Conservation (phyloP, 92 coral and sea anemone species). For the Porites cylindrica region DNA sequence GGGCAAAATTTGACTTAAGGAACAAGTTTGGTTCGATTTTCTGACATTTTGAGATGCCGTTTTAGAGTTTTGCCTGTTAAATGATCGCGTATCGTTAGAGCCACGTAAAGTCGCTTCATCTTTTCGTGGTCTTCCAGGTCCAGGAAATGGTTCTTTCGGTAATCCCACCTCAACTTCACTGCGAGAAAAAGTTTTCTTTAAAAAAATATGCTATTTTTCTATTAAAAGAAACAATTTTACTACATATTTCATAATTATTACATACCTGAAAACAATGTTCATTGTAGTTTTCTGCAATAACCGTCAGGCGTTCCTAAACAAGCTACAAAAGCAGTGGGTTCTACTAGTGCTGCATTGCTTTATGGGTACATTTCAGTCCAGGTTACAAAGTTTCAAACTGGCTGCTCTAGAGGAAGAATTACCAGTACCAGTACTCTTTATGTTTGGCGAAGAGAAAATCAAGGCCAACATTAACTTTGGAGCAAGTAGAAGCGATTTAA, state of each 20-base stretch:
- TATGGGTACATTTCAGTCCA: background rate
- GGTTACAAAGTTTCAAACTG: background rate
- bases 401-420: slow-evolving; percentile 11
- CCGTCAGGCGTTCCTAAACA: slow-evolving; percentile 12
- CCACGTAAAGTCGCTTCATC: background rate
- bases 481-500: background rate
- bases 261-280: background rate
- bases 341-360: slow-evolving; percentile 8
- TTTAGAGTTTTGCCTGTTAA: background rate
- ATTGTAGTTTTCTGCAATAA: background rate
- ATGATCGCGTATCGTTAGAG: background rate
- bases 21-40: background rate
- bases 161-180: background rate
- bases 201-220: too few relatives aligned
- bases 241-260: too few relatives aligned
- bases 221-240: too few relatives aligned
- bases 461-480: background rate
- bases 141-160: background rate
- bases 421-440: slow-evolving; percentile 2
- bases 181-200: background rate
- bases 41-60: background rate
- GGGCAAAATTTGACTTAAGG: background rate
- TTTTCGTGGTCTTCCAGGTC: background rate
- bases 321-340: slow-evolving; percentile 8
- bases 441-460: too few relatives aligned